phyloP scores from a whole-genome alignment of 2,888 invertebrate species.

The Bombylius major region DNA sequence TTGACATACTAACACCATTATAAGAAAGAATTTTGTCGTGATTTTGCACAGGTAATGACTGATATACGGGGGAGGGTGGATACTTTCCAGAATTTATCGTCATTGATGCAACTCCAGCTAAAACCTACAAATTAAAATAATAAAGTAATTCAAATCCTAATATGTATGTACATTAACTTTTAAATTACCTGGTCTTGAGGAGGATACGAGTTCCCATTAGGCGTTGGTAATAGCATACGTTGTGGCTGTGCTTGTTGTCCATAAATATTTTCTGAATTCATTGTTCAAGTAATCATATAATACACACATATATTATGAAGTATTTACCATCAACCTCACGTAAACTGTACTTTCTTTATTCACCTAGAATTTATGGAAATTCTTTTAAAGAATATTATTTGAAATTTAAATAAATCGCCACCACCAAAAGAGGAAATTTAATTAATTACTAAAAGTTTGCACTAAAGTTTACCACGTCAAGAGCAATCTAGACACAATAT shows the following conservation, averaged over 20 bases:
- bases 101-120: constrained; percentile 28
- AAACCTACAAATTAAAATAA: constrained; percentile 18
- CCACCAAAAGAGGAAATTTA: not conserved
- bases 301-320: no score
- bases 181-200: constrained; percentile 30
- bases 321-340: not conserved
- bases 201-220: constrained; percentile 16
- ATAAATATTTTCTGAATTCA: constrained; percentile 30
- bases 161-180: not conserved
- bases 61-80: constrained; percentile 5
- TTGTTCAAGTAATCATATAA: constrained; percentile 6
- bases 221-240: constrained; percentile 22
- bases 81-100: constrained; percentile 17
- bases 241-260: constrained; percentile 22
- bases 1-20: constrained; percentile 1
- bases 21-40: constrained; percentile 1
- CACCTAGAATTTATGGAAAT: no score
- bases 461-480: not conserved
- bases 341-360: not conserved
- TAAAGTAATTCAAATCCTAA: not conserved
- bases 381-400: no score
- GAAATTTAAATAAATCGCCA: no score
- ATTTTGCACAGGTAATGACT: not conserved
- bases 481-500: not conserved
- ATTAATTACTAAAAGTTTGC: not conserved